These are phyloP conservation scores for Sebastes iracundus DNA, from an alignment of 2,797 vertebrate species.

Conservation along the genomic window DNA sequence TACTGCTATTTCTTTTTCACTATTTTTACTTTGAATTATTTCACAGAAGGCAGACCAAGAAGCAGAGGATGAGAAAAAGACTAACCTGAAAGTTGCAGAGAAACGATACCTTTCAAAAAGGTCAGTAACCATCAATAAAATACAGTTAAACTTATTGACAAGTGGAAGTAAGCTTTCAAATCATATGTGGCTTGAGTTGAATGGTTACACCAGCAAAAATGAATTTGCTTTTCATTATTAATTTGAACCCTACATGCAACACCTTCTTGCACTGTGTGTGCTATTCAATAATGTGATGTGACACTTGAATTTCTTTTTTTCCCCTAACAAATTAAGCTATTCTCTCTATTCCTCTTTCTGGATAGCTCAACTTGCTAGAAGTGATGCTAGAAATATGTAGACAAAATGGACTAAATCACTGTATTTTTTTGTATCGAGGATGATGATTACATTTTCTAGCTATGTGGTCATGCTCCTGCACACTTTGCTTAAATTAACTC, in stretches of 20 bases:
- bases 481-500: neutral
- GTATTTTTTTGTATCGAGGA: neutral
- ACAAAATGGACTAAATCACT: neutral
- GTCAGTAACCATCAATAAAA: conserved; percentile 60
- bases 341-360: neutral
- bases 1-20: conserved; percentile 12
- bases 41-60: conserved; percentile 59
- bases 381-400: neutral
- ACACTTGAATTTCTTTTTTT: neutral
- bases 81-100: conserved; percentile 41
- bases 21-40: conserved; percentile 13
- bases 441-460: neutral
- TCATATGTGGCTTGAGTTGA: neutral
- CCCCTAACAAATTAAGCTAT: neutral
- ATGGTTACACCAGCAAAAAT: neutral
- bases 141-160: neutral
- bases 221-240: neutral
- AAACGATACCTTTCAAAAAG: conserved; percentile 64
- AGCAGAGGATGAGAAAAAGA: conserved; percentile 45
- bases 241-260: neutral
- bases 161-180: neutral
- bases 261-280: neutral
- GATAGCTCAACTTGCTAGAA: neutral
- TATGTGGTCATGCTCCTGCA: neutral
- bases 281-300: neutral